phyloP scores from a whole-genome alignment of 2,797 vertebrate species.

The Halcyon smyrnensis region DNA sequence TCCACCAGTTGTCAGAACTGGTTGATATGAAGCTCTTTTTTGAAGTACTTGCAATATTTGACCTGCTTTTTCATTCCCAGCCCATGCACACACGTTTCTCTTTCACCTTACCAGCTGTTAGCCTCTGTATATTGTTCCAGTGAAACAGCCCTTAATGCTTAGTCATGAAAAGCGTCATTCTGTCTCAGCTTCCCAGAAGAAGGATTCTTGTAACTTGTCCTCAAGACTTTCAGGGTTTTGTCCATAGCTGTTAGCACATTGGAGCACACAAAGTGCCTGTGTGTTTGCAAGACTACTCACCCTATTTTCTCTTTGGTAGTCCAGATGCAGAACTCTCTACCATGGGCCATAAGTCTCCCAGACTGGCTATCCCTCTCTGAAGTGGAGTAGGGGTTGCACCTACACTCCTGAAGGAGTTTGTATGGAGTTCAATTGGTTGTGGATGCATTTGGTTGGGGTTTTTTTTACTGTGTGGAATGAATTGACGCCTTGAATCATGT shows the following conservation, averaged over 20 bases:
- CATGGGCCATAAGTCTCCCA: neutral
- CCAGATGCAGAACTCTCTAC: neutral
- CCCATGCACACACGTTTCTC: neutral
- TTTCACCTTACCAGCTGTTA: neutral
- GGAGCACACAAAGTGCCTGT: rapidly evolving
- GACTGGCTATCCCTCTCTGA: neutral
- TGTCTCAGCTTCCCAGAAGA: neutral
- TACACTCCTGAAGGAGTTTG: neutral
- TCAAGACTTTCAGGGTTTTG: neutral
- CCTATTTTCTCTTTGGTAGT: neutral
- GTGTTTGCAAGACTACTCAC: neutral
- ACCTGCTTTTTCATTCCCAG: neutral
- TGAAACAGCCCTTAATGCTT: neutral
- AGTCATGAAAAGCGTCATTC: neutral
- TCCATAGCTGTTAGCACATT: neutral
- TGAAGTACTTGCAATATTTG: neutral
- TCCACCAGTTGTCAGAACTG: neutral
- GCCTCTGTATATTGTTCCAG: neutral
- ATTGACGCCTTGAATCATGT: neutral
- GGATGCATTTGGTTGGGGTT: neutral
- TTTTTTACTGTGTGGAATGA: neutral
- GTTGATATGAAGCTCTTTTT: neutral
- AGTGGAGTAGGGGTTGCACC: neutral
- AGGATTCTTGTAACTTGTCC: neutral
- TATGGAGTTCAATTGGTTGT: neutral